Base-by-base conservation (phyloP, 2,888 invertebrate species). In the Hymenopus coronatus region DNA sequence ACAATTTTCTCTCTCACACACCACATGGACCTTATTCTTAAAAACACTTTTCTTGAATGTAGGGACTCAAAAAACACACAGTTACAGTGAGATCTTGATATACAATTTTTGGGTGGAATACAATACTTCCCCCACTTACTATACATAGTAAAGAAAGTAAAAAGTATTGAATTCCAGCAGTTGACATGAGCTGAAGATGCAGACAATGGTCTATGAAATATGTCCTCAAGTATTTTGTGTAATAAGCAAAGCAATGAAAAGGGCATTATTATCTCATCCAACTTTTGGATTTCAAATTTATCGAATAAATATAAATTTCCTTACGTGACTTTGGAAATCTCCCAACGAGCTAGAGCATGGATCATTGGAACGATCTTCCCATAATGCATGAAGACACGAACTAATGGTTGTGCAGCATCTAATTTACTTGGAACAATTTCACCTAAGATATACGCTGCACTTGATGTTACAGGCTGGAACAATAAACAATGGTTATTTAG, bases 241-340 rank as follows among this genome's bases (percentile, higher is more conserved):
- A n/a, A 86, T 28, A 89, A 9, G 33, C 90, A 70, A 25, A 28
- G 88, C 20, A 90, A 25, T 28, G n/a, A 89, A 88, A 12, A 33
- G 0, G 20, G 70, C 33, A 89, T 30, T 85, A 15, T 40, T 12
- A 2, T 40, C 40, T 40, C 3, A 82, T 33, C 27, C 28, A 33
- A 9, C 33, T 87, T n/a, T 46, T 87, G 33, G 88, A 83, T 70
- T 20, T 14, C 40, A 70, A 40, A 40, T 40, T 40, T 40, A 40
- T 12, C 1, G 9, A 40, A 90, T 54, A 70, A 46, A 82, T 87
- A 25, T 27, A 27, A 14, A 70, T n/a, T 81, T 95, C n/a, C 96
- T 96, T 92, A 97, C 96, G 97, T 97, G 91, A 98, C 96, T 93
- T 96, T 97, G n/a, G 97, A 97, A 92, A 98, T 97, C 94, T 98